Base-by-base conservation (phyloP, 1,140 invertebrate species). In the Zaprionus vittiger region DNA sequence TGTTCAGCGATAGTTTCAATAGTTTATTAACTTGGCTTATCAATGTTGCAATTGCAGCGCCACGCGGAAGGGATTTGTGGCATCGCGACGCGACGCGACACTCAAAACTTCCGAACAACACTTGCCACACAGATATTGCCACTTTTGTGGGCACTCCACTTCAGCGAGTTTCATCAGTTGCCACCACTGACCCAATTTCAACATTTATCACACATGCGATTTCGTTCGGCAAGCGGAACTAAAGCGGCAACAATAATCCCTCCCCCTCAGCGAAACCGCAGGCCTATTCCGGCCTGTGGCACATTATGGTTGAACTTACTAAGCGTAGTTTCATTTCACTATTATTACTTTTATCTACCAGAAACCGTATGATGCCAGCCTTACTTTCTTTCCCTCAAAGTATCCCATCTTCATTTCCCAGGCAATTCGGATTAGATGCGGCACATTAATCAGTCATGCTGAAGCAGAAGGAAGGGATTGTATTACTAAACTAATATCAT, bases 21-120 rank as follows among this genome's bases (percentile, higher is more conserved):
- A 24, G 47, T 52, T 52, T 52, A 52, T 52, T 52, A 87, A 60
- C 71, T 79, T 79, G 64, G 68, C 74, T 79, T 81, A 89, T 89
- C 80, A 70, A 80, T 75, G 73, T 80, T 86, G 69, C 69, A 89
- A 86, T 87, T 86, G 83, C 83, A 77, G 62, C 74, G 75, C 37
- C 34, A 57, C 26, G 59, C 38, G 62, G 56, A 34, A 34, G 31
- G 69, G 73, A 83, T 83, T 83, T 75, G 61, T 60, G 15, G 68
- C 24, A 75, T 70, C 78, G 37, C 17, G 12, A 47, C 44, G 17
- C 44, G 44, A 79, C 69, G 57, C 69, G 57, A 85, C 83, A 72
- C 85, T 79, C 59, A 12, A 69, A 83, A 79, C 72, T 66, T 67
- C 41, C 49, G 41, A n/a, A 44, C 60, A 69, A 60, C 72, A 68